These are phyloP conservation scores for Puffinus mauretanicus DNA, from an alignment of 2,113 vertebrate species.

Conservation along the genomic window DNA sequence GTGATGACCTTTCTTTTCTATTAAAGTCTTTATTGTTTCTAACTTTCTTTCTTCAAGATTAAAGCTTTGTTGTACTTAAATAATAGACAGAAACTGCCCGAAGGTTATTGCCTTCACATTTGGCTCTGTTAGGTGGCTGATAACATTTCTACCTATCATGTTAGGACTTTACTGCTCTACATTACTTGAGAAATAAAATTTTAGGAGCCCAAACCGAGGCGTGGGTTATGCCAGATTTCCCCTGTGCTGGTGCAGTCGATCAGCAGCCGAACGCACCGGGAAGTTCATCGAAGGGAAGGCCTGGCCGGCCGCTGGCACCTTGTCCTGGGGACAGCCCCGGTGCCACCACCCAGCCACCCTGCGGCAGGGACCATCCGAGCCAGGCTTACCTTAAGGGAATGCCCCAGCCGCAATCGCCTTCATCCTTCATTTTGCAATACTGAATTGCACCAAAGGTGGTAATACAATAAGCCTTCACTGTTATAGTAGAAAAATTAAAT, in stretches of 20 bases:
- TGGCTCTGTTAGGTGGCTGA: background rate
- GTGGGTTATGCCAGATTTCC: fast-evolving
- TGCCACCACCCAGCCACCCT: background rate
- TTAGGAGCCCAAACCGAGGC: background rate
- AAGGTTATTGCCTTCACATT: background rate
- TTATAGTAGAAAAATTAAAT: background rate
- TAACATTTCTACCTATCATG: background rate
- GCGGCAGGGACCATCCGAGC: fast-evolving
- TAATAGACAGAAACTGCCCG: background rate
- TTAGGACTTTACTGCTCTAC: background rate
- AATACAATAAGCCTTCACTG: background rate
- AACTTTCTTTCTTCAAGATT: background rate
- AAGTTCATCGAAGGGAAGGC: background rate
- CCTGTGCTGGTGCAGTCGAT: background rate
- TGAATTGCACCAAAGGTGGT: background rate
- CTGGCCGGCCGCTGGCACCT: fast-evolving
- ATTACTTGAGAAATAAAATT: background rate
- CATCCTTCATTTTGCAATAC: background rate
- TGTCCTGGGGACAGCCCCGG: background rate
- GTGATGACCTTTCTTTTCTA: background rate
- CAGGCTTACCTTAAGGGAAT: background rate
- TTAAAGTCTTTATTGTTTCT: background rate
- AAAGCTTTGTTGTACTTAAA: background rate
- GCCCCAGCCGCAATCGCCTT: background rate
- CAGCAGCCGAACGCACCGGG: fast-evolving